Percentiles rank a stretch among this genome's conserved stretches.
Evolutionary conservation across 64 coral and sea anemone species (phyloP).

Genomic region (Trachythela sp.): DNA sequence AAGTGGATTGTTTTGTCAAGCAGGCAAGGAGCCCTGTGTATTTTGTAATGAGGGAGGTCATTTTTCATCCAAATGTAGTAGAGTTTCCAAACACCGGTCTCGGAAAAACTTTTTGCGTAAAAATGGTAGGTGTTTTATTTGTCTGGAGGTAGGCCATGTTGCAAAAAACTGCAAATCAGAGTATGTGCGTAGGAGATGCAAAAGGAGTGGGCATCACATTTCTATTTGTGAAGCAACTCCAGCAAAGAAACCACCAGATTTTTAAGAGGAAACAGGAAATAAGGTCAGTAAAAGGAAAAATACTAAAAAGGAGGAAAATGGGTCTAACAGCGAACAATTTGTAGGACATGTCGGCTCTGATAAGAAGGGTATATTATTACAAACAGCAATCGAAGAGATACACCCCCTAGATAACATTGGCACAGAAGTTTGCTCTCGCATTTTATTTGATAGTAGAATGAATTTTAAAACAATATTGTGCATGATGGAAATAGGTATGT

Average conservation of each 20-base stretch:
- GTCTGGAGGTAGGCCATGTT: not conserved
- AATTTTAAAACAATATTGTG: not conserved
- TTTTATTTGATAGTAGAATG: conserved; percentile 14
- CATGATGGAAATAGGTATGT: not conserved
- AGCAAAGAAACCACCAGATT: not conserved
- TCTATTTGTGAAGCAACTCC: not conserved
- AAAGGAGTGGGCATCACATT: not conserved
- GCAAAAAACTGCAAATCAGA: not conserved
- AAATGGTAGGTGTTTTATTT: not conserved
- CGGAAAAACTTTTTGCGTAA: not conserved
- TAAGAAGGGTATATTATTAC: not conserved
- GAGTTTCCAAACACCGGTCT: too few species aligned
- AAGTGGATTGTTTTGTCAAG: not conserved
- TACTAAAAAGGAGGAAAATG: not conserved
- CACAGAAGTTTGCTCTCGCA: not conserved
- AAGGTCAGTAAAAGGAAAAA: too few species aligned
- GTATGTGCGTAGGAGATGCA: not conserved
- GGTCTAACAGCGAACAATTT: not conserved
- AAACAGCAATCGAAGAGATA: not conserved
- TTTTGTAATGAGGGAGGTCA: not conserved
- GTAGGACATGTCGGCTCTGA: not conserved
- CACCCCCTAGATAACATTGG: not conserved
- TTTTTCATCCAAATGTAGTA: not conserved
- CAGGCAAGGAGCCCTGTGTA: not conserved
- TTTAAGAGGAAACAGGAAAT: too few species aligned